Conservation (phyloP, 1,140 invertebrate genomes). For the Tetramorium parvispinum region DNA sequence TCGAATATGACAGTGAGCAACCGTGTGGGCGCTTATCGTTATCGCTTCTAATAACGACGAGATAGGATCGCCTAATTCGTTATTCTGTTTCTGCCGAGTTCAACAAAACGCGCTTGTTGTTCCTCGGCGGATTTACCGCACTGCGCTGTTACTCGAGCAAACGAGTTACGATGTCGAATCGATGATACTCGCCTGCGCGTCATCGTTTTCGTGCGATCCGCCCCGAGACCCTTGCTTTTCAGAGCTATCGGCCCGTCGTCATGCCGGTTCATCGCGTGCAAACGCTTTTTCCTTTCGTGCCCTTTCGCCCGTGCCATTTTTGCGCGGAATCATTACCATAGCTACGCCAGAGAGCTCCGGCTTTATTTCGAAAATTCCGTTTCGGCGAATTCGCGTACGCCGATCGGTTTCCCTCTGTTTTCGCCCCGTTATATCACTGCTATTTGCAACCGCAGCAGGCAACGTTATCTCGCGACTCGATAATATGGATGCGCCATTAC, state of each 20-base stretch:
- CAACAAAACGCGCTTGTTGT: neutral
- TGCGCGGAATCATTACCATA: slow-evolving; percentile 50
- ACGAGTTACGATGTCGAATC: slow-evolving; percentile 48
- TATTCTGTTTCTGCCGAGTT: slow-evolving; percentile 6
- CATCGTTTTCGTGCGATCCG: slow-evolving; percentile 55
- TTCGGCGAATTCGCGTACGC: neutral
- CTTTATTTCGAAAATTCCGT: slow-evolving; percentile 24
- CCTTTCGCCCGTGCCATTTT: slow-evolving; percentile 29
- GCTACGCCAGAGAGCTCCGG: neutral
- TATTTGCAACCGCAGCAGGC: neutral
- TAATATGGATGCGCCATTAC: neutral
- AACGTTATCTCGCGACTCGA: neutral
- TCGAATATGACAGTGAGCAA: neutral
- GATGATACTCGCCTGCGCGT: slow-evolving; percentile 58
- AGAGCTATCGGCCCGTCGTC: slow-evolving; percentile 41
- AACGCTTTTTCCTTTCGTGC: slow-evolving; percentile 35
- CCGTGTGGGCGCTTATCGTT: neutral
- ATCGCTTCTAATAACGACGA: slow-evolving; percentile 12
- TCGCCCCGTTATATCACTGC: neutral
- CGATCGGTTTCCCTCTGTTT: neutral
- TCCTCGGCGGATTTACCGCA: slow-evolving; percentile 46
- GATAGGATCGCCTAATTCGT: neutral
- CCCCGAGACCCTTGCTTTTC: slow-evolving; percentile 39
- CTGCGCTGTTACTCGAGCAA: slow-evolving; percentile 26
- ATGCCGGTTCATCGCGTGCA: slow-evolving; percentile 37